Percentiles rank a stretch among this genome's conserved stretches.
phyloP scores from a whole-genome alignment of 2,113 vertebrate genomes.

The Camelus dromedarius region DNA sequence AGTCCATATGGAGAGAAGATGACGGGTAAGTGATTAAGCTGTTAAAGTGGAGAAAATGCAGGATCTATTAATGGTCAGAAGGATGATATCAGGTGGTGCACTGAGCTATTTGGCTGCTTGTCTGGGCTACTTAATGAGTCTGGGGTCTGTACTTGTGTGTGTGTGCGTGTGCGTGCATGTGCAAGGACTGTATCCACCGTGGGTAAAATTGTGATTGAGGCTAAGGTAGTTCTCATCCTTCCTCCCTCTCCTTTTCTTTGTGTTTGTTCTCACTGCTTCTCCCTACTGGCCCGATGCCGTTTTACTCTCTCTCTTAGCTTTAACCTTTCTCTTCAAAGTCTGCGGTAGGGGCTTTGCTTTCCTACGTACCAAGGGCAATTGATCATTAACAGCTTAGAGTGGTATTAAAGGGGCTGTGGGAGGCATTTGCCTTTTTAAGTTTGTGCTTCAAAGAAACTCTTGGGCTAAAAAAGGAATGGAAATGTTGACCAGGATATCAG shows the following conservation, averaged over 20 bases:
- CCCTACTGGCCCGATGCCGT: neutral
- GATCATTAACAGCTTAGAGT: conserved; percentile 70
- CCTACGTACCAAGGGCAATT: conserved; percentile 30
- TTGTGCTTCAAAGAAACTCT: conserved; percentile 76
- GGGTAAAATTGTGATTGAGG: neutral
- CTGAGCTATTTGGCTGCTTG: conserved; percentile 8
- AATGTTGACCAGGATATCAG: conserved; percentile 64
- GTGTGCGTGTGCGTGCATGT: accelerated
- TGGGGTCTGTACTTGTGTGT: neutral
- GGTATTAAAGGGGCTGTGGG: conserved; percentile 5
- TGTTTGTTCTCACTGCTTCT: neutral
- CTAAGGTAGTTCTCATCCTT: neutral
- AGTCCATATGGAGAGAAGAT: conserved; percentile 40
- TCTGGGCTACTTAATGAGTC: neutral
- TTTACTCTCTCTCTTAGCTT: neutral
- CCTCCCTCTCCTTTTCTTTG: neutral
- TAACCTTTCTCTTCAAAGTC: conserved; percentile 55
- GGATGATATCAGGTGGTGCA: neutral
- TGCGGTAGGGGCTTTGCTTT: neutral
- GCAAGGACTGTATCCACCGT: neutral
- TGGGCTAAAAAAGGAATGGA: neutral
- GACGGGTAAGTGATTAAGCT: conserved; percentile 42
- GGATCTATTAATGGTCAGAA: neutral
- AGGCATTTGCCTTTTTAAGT: conserved; percentile 63
- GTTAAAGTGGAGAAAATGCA: conserved; percentile 41